Percentiles rank a stretch among this genome's conserved stretches.
These are phyloP conservation scores for Saxidomus purpurata DNA, from an alignment of 1,140 invertebrate species.

Conservation along the genomic window DNA sequence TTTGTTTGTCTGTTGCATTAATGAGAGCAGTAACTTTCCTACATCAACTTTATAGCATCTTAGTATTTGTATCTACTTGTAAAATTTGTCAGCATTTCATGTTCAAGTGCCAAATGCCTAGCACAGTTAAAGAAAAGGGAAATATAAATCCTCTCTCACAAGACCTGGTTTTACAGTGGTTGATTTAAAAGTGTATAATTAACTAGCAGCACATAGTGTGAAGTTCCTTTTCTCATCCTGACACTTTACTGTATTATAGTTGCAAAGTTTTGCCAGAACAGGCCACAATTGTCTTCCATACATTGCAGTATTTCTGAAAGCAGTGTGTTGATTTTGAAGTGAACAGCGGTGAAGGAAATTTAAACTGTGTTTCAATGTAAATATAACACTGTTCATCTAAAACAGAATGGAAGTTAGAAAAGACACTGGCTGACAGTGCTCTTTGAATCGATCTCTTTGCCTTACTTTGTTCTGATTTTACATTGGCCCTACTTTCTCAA, in stretches of 20 bases:
- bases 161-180: not conserved
- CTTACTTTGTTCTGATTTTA: not conserved
- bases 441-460: no score
- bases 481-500: not conserved
- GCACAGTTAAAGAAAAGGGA: no score
- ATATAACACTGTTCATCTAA: not conserved
- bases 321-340: conserved; percentile 32
- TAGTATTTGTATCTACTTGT: no score
- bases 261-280: conserved; percentile 17
- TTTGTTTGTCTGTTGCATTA: no score
- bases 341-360: conserved; percentile 1
- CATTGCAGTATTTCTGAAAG: not conserved
- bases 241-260: conserved; percentile 14
- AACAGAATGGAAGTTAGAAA: no score
- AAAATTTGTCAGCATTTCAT: no score
- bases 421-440: no score
- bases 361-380: not conserved
- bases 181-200: not conserved
- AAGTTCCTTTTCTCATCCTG: conserved; percentile 23
- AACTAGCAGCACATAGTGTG: conserved; percentile 35
- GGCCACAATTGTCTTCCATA: not conserved
- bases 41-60: no score
- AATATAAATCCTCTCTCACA: not conserved
- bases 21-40: no score
- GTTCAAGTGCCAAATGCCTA: no score